Conservation (phyloP, 2,113 vertebrate genomes). For the Puffinus mauretanicus region DNA sequence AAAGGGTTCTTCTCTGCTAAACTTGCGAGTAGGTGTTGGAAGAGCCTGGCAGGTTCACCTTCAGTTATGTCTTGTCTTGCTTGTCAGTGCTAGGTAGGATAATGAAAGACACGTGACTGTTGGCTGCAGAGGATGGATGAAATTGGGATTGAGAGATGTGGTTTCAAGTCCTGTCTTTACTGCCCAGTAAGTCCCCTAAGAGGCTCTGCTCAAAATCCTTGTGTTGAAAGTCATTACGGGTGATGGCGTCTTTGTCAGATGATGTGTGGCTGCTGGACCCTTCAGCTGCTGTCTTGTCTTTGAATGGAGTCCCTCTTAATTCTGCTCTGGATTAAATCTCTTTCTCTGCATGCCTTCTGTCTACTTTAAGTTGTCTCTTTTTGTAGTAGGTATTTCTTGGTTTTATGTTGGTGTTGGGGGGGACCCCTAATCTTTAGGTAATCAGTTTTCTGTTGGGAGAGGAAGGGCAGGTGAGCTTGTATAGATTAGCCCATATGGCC, state of each 20-base stretch:
- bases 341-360: background rate
- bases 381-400: background rate
- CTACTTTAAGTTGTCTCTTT: background rate
- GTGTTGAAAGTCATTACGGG: background rate
- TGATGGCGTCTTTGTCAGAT: background rate
- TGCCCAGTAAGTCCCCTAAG: background rate
- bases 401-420: background rate
- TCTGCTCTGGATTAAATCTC: background rate
- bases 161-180: background rate
- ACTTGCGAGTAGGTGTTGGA: background rate
- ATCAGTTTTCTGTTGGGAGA: background rate
- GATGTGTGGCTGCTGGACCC: background rate
- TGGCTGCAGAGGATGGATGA: background rate
- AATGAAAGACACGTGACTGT: background rate
- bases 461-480: background rate
- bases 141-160: background rate
- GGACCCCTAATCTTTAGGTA: background rate
- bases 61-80: background rate
- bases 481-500: background rate
- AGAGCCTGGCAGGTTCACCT: background rate
- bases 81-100: background rate
- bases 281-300: background rate
- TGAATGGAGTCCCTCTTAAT: background rate
- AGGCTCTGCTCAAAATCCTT: background rate
- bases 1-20: background rate